Conservation (phyloP, 1,140 invertebrate genomes). For the Apis dorsata region DNA sequence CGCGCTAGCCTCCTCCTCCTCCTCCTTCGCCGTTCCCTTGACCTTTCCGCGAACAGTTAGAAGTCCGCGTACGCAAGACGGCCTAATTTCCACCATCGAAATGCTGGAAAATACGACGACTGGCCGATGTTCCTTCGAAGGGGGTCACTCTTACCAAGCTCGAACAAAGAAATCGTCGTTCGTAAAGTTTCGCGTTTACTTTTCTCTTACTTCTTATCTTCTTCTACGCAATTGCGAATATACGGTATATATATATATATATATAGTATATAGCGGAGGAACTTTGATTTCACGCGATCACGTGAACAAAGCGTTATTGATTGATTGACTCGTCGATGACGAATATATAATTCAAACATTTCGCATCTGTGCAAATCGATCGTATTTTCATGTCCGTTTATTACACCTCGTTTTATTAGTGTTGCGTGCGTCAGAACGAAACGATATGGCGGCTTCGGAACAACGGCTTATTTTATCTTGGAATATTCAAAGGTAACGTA, state of each 20-base stretch:
- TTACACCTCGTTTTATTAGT: not conserved
- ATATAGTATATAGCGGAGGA: not conserved
- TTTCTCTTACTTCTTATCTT: not conserved
- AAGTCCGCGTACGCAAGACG: not conserved
- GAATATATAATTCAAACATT: not conserved
- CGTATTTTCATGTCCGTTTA: not conserved
- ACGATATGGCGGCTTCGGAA: not conserved
- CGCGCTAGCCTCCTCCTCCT: not conserved
- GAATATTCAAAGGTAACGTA: not conserved
- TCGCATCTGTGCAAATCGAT: constrained; percentile 8
- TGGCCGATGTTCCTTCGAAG: not conserved
- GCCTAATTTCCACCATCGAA: constrained; percentile 24
- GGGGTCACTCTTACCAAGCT: constrained; percentile 56
- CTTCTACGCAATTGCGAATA: not conserved
- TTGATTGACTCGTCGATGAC: constrained; percentile 22
- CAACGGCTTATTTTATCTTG: not conserved
- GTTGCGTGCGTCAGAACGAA: not conserved
- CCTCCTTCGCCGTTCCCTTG: constrained; percentile 19
- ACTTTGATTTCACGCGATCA: constrained; percentile 4
- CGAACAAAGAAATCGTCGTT: constrained; percentile 39
- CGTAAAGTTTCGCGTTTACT: too few species aligned
- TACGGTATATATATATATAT: not conserved
- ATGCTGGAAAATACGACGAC: constrained; percentile 38
- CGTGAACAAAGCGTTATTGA: not conserved
- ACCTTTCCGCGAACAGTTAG: constrained; percentile 52